Evolutionary conservation across 2,888 invertebrate genomes (phyloP).

Genomic region (Drosophila antonietae): DNA sequence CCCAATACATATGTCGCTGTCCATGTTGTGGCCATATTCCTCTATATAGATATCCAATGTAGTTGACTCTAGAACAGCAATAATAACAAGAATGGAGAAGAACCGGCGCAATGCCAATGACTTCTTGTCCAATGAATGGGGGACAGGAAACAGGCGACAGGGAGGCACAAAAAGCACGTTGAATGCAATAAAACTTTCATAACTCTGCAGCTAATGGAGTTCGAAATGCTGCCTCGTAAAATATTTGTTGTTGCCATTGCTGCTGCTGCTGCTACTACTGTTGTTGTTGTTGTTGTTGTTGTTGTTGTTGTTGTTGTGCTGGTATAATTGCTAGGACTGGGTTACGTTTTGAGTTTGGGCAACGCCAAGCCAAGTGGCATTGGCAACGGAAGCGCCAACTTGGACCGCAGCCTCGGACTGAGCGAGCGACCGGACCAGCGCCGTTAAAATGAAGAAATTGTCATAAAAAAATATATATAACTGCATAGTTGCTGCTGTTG

Average conservation of each 20-base stretch:
- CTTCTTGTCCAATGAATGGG: slow-evolving; percentile 45
- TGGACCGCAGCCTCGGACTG: slow-evolving; percentile 38
- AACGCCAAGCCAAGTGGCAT: slow-evolving; percentile 26
- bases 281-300: slow-evolving; percentile 9
- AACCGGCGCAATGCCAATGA: slow-evolving; percentile 67
- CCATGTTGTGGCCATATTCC: slow-evolving; percentile 44
- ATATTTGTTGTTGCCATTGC: slow-evolving; percentile 60
- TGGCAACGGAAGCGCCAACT: slow-evolving; percentile 78
- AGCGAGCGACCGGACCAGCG: slow-evolving; percentile 26
- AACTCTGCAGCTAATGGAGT: slow-evolving; percentile 78
- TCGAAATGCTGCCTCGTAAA: slow-evolving; percentile 77
- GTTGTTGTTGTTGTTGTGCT: too few species aligned
- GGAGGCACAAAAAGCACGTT: slow-evolving; percentile 51
- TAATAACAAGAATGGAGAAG: slow-evolving; percentile 6
- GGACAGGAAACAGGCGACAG: slow-evolving; percentile 37
- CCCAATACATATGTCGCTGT: slow-evolving; percentile 56
- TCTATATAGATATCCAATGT: slow-evolving; percentile 40
- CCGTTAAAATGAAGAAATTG: slow-evolving; percentile 74
- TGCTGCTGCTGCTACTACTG: slow-evolving; percentile 8
- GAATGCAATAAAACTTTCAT: slow-evolving; percentile 78
- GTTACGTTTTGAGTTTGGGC: slow-evolving; percentile 46
- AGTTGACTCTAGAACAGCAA: slow-evolving; percentile 44
- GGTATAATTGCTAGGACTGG: slow-evolving; percentile 71
- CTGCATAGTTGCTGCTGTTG: slow-evolving; percentile 37
- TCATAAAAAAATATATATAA: slow-evolving; percentile 64